Base-by-base conservation (phyloP, 2,797 vertebrate species). In the Thripadectes ignobilis region DNA sequence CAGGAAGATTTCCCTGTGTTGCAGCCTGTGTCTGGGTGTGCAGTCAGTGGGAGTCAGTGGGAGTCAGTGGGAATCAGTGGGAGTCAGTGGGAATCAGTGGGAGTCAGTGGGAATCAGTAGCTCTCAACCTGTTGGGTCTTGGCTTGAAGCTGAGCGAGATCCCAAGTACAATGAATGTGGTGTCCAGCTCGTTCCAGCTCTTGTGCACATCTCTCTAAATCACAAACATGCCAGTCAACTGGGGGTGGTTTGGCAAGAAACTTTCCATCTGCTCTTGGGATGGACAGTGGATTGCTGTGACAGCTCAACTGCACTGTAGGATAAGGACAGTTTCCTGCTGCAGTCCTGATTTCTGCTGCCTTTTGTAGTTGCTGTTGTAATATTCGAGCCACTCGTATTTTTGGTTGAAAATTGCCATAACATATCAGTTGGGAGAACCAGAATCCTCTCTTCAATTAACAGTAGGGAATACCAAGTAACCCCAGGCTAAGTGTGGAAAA, bases 321-420 rank as follows among this genome's bases (percentile, higher is more conserved):
- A 41, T 41, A 51, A 39, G 22, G 52, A 30, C n/a, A 78, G 45
- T 72, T 81, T 30, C 15, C 85, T 87, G 39, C 85, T 72, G 54
- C 77, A 81, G 3, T 84, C 69, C 76, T 84, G 29, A 58, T 76
- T 46, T 78, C n/a, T 80, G 20, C 71, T 75, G 79, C 51, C 69
- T 32, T 89, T 74, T 57, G 38, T 63, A 81, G 48, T 30, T 81
- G 54, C 32, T 78, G 26, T 68, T 81, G 39, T 67, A 12, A 52
- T 82, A 54, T 63, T 90, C 43, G 51, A 88, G 27, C 66, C 30
- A 22, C 59, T 95, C 10, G 2, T 34, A 19, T 48, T 89, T 96
- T 87, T 57, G 83, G 38, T 83, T 87, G 39, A 92, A 96, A 96
- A 91, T 22, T 79, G 61, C 27, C 69, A 32, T 69, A 75, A 95